Evolutionary conservation across 2,888 invertebrate species (phyloP).

Genomic region (Tetropium fuscum): DNA sequence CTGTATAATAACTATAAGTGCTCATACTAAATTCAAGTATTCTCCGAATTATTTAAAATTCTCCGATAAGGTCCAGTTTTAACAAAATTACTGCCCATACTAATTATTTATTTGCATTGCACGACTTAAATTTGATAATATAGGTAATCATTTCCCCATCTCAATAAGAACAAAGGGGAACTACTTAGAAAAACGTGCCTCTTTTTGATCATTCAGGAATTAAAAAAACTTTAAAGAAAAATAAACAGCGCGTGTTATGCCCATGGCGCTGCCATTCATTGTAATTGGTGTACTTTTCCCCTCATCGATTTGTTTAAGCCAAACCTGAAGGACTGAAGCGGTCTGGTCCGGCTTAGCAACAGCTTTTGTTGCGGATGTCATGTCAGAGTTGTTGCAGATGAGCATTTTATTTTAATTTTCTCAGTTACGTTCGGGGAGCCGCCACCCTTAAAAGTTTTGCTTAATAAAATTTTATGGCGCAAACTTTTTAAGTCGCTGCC

Average conservation of each 20-base stretch:
- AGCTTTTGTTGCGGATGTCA: neutral
- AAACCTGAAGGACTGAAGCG: no score
- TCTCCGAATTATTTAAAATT: no score
- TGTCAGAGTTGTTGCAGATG: neutral
- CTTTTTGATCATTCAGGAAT: no score
- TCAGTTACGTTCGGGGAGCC: neutral
- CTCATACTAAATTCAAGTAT: no score
- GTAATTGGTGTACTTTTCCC: slow-evolving; percentile 15
- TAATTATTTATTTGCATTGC: no score
- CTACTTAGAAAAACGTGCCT: no score
- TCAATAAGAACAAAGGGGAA: no score
- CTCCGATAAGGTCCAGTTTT: no score
- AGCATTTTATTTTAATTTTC: neutral
- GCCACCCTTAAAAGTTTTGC: slow-evolving; percentile 1
- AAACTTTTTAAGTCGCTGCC: neutral
- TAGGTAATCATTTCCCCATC: no score
- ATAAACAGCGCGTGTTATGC: slow-evolving; percentile 21
- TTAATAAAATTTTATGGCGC: slow-evolving; percentile 1
- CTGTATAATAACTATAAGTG: no score
- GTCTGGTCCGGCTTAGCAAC: slow-evolving; percentile 14
- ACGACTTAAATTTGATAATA: no score
- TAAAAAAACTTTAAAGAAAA: slow-evolving; percentile 2
- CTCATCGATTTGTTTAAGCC: slow-evolving; percentile 6
- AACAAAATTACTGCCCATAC: no score
- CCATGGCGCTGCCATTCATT: slow-evolving; percentile 1